These are phyloP conservation scores for Drosophila mayri DNA, from an alignment of 1,140 invertebrate species.

Conservation along the genomic window DNA sequence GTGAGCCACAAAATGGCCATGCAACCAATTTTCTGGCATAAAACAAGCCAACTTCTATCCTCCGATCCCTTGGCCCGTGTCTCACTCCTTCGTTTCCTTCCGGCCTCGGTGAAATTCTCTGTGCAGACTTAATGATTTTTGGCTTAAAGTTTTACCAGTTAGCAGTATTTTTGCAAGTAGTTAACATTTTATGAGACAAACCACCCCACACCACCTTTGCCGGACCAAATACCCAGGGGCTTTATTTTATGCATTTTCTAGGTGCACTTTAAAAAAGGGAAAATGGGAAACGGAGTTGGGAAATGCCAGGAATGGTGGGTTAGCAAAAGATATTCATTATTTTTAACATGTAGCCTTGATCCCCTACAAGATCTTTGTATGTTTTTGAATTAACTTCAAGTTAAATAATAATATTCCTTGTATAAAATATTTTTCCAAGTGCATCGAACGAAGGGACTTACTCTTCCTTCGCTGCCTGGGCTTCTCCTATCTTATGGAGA, in stretches of 20 bases:
- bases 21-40: conserved; percentile 72
- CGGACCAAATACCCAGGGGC: conserved; percentile 30
- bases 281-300: background rate
- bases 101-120: conserved; percentile 38
- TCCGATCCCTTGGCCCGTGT: background rate
- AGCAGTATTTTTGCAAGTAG: conserved; percentile 82
- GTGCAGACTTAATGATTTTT: conserved; percentile 81
- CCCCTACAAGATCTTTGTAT: no score
- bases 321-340: background rate
- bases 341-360: no score
- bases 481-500: conserved; percentile 52
- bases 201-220: conserved; percentile 35
- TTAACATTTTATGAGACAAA: conserved; percentile 79
- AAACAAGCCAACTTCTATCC: conserved; percentile 48
- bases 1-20: conserved; percentile 71
- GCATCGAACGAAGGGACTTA: conserved; percentile 6
- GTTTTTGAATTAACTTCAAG: no score
- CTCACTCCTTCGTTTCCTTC: background rate
- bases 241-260: conserved; percentile 71
- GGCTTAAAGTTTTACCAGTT: conserved; percentile 82
- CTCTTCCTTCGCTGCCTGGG: conserved; percentile 8
- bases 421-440: background rate
- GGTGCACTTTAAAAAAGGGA: background rate
- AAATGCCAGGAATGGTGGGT: no score
- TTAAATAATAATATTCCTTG: background rate